Evolutionary conservation across 2,888 invertebrate genomes (phyloP).

Genomic region (Pollenia griseotomentosa): DNA sequence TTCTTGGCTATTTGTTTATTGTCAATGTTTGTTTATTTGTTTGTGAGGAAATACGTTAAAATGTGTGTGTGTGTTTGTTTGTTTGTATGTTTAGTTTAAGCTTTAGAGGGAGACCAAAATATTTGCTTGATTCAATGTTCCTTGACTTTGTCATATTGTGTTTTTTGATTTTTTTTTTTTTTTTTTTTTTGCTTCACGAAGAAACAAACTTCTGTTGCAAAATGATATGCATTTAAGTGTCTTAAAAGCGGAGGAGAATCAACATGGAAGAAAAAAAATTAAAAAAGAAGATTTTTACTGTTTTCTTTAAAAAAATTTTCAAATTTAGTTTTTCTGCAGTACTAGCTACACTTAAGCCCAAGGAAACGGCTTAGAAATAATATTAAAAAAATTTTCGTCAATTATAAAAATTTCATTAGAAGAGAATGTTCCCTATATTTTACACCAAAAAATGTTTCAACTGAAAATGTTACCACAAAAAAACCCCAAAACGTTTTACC

Average conservation of each 20-base stretch:
- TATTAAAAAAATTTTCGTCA: too few relatives aligned
- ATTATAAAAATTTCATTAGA: too few relatives aligned
- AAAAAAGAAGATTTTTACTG: neutral
- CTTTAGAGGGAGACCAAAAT: slow-evolving; percentile 42
- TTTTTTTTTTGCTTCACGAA: slow-evolving; percentile 2
- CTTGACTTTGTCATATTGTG: slow-evolving; percentile 69
- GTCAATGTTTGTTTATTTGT: slow-evolving; percentile 52
- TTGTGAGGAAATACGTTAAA: neutral
- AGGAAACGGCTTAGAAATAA: too few relatives aligned
- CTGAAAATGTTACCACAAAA: too few relatives aligned
- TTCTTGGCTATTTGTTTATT: slow-evolving; percentile 49
- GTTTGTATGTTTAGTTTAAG: neutral
- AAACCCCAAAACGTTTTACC: too few relatives aligned
- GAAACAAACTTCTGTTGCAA: slow-evolving; percentile 51
- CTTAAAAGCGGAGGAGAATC: neutral
- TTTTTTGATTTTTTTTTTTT: slow-evolving; percentile 33
- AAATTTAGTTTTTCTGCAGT: too few relatives aligned
- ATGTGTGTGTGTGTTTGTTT: neutral
- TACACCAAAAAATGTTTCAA: too few relatives aligned
- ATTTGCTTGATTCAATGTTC: slow-evolving; percentile 62
- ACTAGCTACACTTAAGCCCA: too few relatives aligned
- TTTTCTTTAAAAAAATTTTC: neutral
- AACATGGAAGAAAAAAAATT: neutral
- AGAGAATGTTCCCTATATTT: too few relatives aligned
- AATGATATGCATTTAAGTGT: slow-evolving; percentile 65